Percentiles rank a stretch among this genome's conserved stretches.
Conservation (phyloP, 2,888 invertebrate genomes). For the Hydrotaea cyrtoneurina region DNA sequence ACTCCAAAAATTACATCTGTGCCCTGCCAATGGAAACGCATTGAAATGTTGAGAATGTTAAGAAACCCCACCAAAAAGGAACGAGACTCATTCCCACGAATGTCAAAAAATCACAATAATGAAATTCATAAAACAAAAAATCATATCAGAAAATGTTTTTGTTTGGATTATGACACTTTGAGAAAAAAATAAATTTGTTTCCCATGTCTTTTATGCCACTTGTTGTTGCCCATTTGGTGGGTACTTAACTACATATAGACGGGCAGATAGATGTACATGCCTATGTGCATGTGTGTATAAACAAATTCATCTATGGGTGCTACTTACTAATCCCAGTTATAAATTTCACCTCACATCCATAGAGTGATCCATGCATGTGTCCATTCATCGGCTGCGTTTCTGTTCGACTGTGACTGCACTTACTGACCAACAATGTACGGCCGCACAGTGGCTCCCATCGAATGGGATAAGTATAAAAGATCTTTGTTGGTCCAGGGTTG, state of each 20-base stretch:
- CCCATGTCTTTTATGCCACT: slow-evolving; percentile 38
- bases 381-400: slow-evolving; percentile 40
- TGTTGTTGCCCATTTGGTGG: slow-evolving; percentile 39
- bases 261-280: background rate
- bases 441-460: background rate
- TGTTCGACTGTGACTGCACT: slow-evolving; percentile 30
- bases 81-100: slow-evolving; percentile 52
- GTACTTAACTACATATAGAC: background rate
- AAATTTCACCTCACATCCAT: slow-evolving; percentile 58
- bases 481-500: too few species aligned
- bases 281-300: slow-evolving; percentile 1
- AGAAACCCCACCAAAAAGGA: slow-evolving; percentile 11
- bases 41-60: background rate
- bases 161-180: slow-evolving; percentile 56
- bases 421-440: slow-evolving; percentile 20
- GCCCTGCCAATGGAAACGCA: background rate
- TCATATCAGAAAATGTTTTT: slow-evolving; percentile 38
- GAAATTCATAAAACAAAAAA: slow-evolving; percentile 16
- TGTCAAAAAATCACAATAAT: slow-evolving; percentile 3
- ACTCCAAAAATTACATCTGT: background rate
- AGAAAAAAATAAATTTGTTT: slow-evolving; percentile 38
- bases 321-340: slow-evolving; percentile 59
- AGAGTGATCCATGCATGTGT: slow-evolving; percentile 18
- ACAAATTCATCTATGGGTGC: slow-evolving; percentile 46
- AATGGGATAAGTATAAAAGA: background rate